A percentile compares a stretch with the other conserved stretches of the same genome.
Evolutionary conservation across 2,888 invertebrate genomes (phyloP).

Genomic region (Lycocerus yunnanus): DNA sequence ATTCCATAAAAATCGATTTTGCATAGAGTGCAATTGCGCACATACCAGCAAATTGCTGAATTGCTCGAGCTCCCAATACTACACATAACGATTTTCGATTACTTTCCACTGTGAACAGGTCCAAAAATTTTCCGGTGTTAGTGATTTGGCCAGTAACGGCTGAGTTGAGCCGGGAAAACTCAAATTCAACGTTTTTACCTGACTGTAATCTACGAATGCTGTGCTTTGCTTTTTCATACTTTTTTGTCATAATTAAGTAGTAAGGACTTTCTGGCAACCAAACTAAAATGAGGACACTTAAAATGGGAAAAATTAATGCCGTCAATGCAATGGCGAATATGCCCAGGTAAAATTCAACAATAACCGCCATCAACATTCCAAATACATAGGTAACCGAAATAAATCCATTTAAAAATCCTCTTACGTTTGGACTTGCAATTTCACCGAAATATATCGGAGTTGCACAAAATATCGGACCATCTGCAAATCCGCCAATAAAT

Average conservation of each 20-base stretch:
- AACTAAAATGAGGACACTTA: slow-evolving; percentile 56
- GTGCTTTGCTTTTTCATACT: slow-evolving; percentile 56
- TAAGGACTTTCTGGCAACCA: slow-evolving; percentile 67
- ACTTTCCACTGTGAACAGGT: slow-evolving; percentile 39
- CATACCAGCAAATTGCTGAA: too few species aligned
- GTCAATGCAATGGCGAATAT: too few species aligned
- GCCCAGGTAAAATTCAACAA: slow-evolving; percentile 57
- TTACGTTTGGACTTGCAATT: too few species aligned
- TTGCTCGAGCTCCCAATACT: too few species aligned
- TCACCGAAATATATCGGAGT: slow-evolving; percentile 66
- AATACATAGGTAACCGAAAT: slow-evolving; percentile 61
- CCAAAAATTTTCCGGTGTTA: slow-evolving; percentile 39
- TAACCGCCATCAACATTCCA: slow-evolving; percentile 60
- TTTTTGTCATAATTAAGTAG: slow-evolving; percentile 52
- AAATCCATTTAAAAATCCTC: slow-evolving; percentile 62
- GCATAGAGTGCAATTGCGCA: too few species aligned
- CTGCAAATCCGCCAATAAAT: slow-evolving; percentile 67
- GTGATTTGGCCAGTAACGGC: slow-evolving; percentile 35
- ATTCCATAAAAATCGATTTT: too few species aligned
- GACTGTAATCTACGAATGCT: too few species aligned
- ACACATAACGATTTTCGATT: slow-evolving; percentile 45
- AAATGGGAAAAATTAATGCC: slow-evolving; percentile 56
- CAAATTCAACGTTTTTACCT: too few species aligned
- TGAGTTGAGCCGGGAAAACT: too few species aligned
- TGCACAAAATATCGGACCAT: slow-evolving; percentile 51